Conservation (phyloP, 2,797 vertebrate genomes). For the Myotis pilosus region DNA sequence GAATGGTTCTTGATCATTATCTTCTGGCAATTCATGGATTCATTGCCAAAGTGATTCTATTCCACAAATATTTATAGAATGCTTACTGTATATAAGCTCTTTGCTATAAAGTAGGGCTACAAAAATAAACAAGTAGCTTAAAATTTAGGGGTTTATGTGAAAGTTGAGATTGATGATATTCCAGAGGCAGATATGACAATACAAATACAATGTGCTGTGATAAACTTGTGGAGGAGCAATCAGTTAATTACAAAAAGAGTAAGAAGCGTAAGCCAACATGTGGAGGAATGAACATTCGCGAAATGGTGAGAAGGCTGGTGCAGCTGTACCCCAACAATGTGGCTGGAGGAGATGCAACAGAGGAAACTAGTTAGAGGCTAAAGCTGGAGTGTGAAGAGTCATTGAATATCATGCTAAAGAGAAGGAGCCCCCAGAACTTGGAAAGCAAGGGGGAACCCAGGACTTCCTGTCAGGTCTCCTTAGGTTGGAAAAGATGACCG, state of each 20-base stretch:
- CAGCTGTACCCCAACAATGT: too few species aligned
- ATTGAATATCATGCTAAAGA: neutral
- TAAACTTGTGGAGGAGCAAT: neutral
- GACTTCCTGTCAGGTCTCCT: neutral
- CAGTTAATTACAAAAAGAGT: neutral
- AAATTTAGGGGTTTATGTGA: neutral
- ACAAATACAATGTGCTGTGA: neutral
- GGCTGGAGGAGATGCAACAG: neutral
- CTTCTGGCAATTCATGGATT: neutral
- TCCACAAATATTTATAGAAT: neutral
- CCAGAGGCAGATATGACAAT: neutral
- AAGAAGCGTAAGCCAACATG: neutral
- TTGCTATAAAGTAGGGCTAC: neutral
- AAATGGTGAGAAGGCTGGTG: neutral
- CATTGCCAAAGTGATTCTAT: neutral
- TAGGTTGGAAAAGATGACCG: neutral
- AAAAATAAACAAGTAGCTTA: neutral
- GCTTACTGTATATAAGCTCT: neutral
- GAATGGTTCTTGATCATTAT: neutral
- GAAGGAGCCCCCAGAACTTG: neutral
- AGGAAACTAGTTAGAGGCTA: neutral
- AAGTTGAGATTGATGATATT: neutral
- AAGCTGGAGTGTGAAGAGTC: neutral
- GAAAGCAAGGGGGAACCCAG: neutral
- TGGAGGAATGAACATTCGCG: neutral